Percentiles rank a stretch among this genome's conserved stretches.
Conservation (phyloP, 2,888 invertebrate species). For the Heliconius cydno region DNA sequence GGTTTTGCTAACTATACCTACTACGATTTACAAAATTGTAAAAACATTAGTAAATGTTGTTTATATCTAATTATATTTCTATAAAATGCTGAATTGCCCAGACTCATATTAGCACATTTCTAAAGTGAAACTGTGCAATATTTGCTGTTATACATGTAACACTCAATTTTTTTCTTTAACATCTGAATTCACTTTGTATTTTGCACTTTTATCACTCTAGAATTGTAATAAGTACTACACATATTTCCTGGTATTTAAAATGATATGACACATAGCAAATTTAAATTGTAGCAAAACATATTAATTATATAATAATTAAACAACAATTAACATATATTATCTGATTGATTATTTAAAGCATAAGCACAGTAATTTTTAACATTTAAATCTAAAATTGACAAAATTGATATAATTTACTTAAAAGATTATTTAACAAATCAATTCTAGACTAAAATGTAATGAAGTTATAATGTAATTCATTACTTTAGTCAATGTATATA, state of each 20-base stretch:
- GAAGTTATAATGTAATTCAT: slow-evolving; percentile 47
- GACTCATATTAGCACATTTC: slow-evolving; percentile 71
- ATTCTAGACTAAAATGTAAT: slow-evolving; percentile 62
- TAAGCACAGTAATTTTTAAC: slow-evolving; percentile 67
- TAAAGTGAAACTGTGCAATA: slow-evolving; percentile 76
- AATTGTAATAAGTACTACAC: slow-evolving; percentile 50
- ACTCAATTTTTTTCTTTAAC: slow-evolving; percentile 69
- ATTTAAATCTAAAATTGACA: slow-evolving; percentile 82
- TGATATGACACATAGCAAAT: slow-evolving; percentile 34
- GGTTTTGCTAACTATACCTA: slow-evolving; percentile 71
- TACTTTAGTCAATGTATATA: slow-evolving; percentile 15
- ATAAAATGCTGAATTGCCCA: slow-evolving; percentile 75
- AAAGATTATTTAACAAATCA: slow-evolving; percentile 63
- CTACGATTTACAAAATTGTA: slow-evolving; percentile 78
- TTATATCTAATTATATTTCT: slow-evolving; percentile 75
- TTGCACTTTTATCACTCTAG: slow-evolving; percentile 76
- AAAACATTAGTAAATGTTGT: slow-evolving; percentile 70
- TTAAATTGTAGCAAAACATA: slow-evolving; percentile 44
- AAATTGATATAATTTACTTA: slow-evolving; percentile 83
- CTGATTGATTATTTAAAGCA: slow-evolving; percentile 56
- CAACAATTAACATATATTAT: slow-evolving; percentile 39
- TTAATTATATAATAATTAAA: slow-evolving; percentile 36
- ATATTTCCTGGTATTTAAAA: slow-evolving; percentile 32
- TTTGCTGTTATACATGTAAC: slow-evolving; percentile 63
- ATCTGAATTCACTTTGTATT: slow-evolving; percentile 62